phyloP scores from a whole-genome alignment of 2,888 invertebrate species.

The Lycaena phlaeas region DNA sequence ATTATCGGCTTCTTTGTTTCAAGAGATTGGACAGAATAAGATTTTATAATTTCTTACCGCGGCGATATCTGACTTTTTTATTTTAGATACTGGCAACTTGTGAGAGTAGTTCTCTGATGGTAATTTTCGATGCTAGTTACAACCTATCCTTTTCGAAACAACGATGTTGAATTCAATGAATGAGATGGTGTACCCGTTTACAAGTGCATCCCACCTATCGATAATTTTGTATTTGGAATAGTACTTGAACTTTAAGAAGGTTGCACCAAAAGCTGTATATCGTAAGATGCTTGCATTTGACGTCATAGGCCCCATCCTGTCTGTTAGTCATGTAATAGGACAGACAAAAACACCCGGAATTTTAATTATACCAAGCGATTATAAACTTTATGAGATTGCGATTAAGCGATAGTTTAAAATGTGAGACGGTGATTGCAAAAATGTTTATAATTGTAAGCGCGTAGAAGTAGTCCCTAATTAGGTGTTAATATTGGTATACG shows the following conservation, averaged over 20 bases:
- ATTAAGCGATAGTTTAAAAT: constrained; percentile 7
- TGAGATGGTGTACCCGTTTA: too few relatives aligned
- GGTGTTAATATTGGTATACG: constrained; percentile 28
- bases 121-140: too few relatives aligned
- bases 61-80: background rate
- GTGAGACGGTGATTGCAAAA: constrained; percentile 16
- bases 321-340: constrained; percentile 4
- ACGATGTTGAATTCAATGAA: too few relatives aligned
- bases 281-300: too few relatives aligned
- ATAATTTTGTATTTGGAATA: too few relatives aligned
- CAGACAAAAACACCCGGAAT: background rate
- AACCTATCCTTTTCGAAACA: too few relatives aligned
- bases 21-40: constrained; percentile 54
- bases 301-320: constrained; percentile 13
- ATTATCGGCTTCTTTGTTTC: constrained; percentile 62
- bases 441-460: constrained; percentile 25
- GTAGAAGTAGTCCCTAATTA: constrained; percentile 50
- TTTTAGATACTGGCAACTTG: too few relatives aligned
- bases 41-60: constrained; percentile 23
- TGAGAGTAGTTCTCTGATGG: too few relatives aligned
- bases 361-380: constrained; percentile 10
- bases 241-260: too few relatives aligned
- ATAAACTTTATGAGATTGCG: constrained; percentile 12
- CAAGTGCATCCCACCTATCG: too few relatives aligned
- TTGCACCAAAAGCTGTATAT: too few relatives aligned